A percentile compares a stretch with the other conserved stretches of the same genome.
Evolutionary conservation across 2,888 invertebrate species (phyloP).

Genomic region (Amphipoea lucens): DNA sequence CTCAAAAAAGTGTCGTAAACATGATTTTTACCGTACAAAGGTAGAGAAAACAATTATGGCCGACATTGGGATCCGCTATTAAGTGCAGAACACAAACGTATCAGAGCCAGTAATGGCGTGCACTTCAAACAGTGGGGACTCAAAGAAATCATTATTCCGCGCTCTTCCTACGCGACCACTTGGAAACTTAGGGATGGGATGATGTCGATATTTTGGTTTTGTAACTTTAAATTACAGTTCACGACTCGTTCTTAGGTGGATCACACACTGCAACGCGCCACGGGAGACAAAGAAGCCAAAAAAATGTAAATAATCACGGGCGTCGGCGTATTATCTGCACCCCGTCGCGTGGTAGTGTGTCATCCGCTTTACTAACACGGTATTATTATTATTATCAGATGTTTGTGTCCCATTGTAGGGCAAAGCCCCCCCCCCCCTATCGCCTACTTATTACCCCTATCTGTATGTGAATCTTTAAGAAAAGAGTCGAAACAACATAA

Average conservation of each 20-base stretch:
- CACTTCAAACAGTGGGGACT: slow-evolving; percentile 87
- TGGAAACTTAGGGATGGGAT: slow-evolving; percentile 80
- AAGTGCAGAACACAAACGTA: slow-evolving; percentile 88
- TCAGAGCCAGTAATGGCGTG: slow-evolving; percentile 85
- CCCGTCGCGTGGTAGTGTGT: not conserved
- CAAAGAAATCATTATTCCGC: slow-evolving; percentile 90
- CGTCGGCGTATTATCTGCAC: too few relatives aligned
- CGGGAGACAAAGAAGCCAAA: too few relatives aligned
- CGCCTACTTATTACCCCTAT: not conserved
- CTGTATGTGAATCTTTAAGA: not conserved
- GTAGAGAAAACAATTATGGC: slow-evolving; percentile 88
- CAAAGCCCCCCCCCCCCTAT: not conserved
- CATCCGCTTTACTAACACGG: too few relatives aligned
- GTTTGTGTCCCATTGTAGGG: not conserved
- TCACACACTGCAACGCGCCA: not conserved
- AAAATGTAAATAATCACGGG: too few relatives aligned
- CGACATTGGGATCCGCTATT: slow-evolving; percentile 86
- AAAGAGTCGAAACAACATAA: not conserved
- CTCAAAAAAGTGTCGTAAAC: slow-evolving; percentile 68
- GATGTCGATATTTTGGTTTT: slow-evolving; percentile 38
- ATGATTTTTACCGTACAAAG: slow-evolving; percentile 79
- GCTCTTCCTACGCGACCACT: slow-evolving; percentile 89
- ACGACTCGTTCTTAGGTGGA: not conserved
- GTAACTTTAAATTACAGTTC: not conserved
- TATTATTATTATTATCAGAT: not conserved